These are phyloP conservation scores for Hydrotaea diabolus DNA, from an alignment of 2,888 invertebrate genomes.

Conservation along the genomic window DNA sequence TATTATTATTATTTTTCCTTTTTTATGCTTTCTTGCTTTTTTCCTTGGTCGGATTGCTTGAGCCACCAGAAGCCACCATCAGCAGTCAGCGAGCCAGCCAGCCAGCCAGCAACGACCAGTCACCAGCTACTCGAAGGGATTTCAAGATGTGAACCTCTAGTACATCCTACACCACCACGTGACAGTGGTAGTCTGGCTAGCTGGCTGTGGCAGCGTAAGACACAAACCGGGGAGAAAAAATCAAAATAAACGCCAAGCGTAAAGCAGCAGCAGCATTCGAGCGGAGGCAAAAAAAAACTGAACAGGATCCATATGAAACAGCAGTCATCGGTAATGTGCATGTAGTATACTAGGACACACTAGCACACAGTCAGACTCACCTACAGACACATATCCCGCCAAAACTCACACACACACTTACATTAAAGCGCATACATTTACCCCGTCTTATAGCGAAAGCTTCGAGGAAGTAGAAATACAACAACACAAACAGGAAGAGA, in stretches of 20 bases:
- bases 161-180: slow-evolving; percentile 51
- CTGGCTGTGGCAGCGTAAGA: slow-evolving; percentile 53
- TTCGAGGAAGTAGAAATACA: not conserved
- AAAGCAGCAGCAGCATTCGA: slow-evolving; percentile 11
- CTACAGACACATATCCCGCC: slow-evolving; percentile 28
- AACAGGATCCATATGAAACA: slow-evolving; percentile 29
- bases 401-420: slow-evolving; percentile 11
- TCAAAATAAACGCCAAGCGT: slow-evolving; percentile 42
- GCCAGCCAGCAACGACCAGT: not conserved
- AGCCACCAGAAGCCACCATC: slow-evolving; percentile 29
- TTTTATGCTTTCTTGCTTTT: too few relatives aligned
- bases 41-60: slow-evolving; percentile 49
- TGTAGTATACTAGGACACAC: slow-evolving; percentile 47
- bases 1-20: slow-evolving; percentile 52
- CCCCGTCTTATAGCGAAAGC: slow-evolving; percentile 10
- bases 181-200: slow-evolving; percentile 66
- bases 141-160: slow-evolving; percentile 71
- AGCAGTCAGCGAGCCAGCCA: not conserved
- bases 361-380: slow-evolving; percentile 34
- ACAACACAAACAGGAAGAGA: slow-evolving; percentile 67
- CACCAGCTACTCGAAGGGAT: slow-evolving; percentile 69
- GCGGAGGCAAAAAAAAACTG: not conserved
- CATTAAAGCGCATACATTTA: not conserved
- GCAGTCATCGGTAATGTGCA: slow-evolving; percentile 62
- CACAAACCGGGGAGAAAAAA: slow-evolving; percentile 32